Percentiles rank a stretch among this genome's conserved stretches.
These are phyloP conservation scores for Drosophila tani DNA, from an alignment of 1,140 invertebrate species.

Conservation along the genomic window DNA sequence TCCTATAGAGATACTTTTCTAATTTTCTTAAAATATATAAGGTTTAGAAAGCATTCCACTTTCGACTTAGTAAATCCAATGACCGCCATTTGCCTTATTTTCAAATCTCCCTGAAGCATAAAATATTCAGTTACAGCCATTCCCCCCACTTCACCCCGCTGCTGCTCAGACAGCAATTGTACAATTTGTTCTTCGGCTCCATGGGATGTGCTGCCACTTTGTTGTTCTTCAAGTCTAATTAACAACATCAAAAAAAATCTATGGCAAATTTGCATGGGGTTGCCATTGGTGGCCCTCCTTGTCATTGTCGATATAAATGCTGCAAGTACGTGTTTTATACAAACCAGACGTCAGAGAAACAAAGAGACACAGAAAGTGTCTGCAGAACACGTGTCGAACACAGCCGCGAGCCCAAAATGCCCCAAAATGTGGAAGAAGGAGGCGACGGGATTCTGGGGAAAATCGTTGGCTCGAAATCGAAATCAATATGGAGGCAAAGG, in stretches of 20 bases:
- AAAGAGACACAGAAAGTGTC: constrained; percentile 26
- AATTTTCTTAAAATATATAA: not conserved
- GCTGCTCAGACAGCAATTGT: constrained; percentile 39
- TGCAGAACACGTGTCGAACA: constrained; percentile 38
- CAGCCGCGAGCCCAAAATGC: constrained; percentile 27
- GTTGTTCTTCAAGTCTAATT: constrained; percentile 78
- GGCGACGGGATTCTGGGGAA: constrained; percentile 1
- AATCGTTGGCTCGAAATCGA: constrained; percentile 41
- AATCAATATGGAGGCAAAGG: constrained; percentile 31
- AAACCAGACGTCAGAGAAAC: constrained; percentile 13
- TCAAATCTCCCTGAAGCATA: constrained; percentile 54
- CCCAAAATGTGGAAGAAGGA: not conserved
- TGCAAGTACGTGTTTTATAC: constrained; percentile 74
- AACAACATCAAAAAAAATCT: constrained; percentile 80
- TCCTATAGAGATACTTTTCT: too few relatives aligned
- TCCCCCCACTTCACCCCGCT: not conserved
- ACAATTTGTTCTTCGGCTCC: constrained; percentile 68
- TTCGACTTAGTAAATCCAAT: constrained; percentile 3
- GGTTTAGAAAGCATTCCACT: constrained; percentile 31
- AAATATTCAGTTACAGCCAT: constrained; percentile 74
- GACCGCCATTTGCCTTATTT: constrained; percentile 25
- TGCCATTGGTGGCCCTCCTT: constrained; percentile 24
- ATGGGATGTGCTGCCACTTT: constrained; percentile 35
- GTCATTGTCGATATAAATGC: constrained; percentile 65
- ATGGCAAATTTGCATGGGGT: constrained; percentile 72